Base-by-base conservation (phyloP, 2,888 invertebrate species). In the Eilema caniola region DNA sequence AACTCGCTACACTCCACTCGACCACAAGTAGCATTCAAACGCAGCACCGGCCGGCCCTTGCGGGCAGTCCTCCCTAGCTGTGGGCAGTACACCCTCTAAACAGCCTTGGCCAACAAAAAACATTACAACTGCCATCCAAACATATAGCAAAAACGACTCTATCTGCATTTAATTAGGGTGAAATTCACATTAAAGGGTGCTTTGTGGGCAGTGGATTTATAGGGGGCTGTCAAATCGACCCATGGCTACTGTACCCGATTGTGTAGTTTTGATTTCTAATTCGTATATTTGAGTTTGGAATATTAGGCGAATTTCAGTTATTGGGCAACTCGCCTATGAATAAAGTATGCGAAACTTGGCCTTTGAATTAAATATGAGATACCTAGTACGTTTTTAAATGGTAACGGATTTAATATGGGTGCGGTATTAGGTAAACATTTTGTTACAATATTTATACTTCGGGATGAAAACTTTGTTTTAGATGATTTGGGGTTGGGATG, bases 81-180 rank as follows among this genome's bases (percentile, higher is more conserved):
- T 94, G 94, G 94, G 94, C 95, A 95, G 94, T 93, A 87, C 94
- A 91, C 94, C 95, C 93, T 90, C 90, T 87, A 90, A 89, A 89
- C 88, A 89, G 88, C 89, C 86, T 83, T 77, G 78, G 78, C 80
- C 81, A 87, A 83, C 89, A 89, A 91, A 93, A 91, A 93, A 93
- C 92, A 91, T 87, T 86, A 82, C 86, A 93, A 88, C 88, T 79
- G 75, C 87, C 86, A 59, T 41, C n/a, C 62, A 41, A 60, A 20
- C 28, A 31, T 80, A 82, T 62, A 12, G 71, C 2, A 88, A 87
- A 86, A 60, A 76, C 78, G 72, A 86, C 89, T 82, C 68, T 90
- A 87, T 33, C 0, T 0, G 0, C 0, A 2, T 1, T 0, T 0
- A 0, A 8, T 62, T 84, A 85, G 60, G 71, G 83, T 78, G 33